A percentile compares a stretch with the other conserved stretches of the same genome.
These are phyloP conservation scores for Vanessa atalanta DNA, from an alignment of 1,140 invertebrate species.

Conservation along the genomic window DNA sequence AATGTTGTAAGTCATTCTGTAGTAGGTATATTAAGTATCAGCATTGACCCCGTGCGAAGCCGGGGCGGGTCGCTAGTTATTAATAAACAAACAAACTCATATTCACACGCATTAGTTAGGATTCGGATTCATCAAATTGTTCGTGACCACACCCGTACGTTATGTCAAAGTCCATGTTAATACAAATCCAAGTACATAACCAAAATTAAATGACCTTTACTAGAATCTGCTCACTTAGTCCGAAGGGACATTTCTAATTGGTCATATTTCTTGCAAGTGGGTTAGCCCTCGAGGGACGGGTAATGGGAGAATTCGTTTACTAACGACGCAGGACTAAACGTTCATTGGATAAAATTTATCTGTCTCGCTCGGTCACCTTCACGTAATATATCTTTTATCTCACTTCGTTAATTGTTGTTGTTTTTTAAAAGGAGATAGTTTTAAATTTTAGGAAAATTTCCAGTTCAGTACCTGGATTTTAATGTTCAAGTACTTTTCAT, in stretches of 20 bases:
- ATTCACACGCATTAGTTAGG: no score
- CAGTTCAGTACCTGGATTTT: no score
- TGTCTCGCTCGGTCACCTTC: background rate
- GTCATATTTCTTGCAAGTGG: constrained; percentile 28
- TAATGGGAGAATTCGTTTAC: constrained; percentile 23
- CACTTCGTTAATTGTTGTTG: background rate
- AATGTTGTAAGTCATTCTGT: no score
- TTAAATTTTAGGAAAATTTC: no score
- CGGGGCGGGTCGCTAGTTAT: no score
- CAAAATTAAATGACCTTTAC: constrained; percentile 13
- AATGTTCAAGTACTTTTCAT: no score
- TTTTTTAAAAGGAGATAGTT: no score
- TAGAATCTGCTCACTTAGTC: constrained; percentile 2
- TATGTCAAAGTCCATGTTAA: background rate
- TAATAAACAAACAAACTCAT: no score
- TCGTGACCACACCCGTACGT: background rate
- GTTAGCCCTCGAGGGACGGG: constrained; percentile 14
- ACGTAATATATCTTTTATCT: background rate
- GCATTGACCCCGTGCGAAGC: no score
- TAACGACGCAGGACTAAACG: background rate
- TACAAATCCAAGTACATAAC: constrained; percentile 7
- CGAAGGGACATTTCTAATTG: constrained; percentile 24
- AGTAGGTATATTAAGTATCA: no score
- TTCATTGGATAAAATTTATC: background rate
- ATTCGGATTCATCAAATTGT: background rate